Evolutionary conservation across 2,888 invertebrate genomes (phyloP).

Genomic region (Drosophila mimica): DNA sequence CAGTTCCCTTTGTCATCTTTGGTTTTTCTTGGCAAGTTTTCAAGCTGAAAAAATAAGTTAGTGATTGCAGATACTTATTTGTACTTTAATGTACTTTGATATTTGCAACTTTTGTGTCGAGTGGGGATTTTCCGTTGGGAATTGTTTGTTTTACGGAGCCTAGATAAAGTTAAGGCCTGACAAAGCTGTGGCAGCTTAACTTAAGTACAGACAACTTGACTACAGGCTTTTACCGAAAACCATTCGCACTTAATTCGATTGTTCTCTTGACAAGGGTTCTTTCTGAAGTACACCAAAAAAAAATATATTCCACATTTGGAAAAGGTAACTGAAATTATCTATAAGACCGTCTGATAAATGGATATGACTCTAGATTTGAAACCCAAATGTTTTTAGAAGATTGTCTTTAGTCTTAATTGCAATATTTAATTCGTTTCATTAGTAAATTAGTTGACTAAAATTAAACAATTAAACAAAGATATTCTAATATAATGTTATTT

Average conservation of each 20-base stretch:
- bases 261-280: slow-evolving; percentile 5
- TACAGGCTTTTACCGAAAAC: slow-evolving; percentile 22
- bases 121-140: slow-evolving; percentile 12
- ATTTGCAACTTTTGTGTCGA: slow-evolving; percentile 51
- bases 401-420: not conserved
- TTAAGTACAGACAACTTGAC: slow-evolving; percentile 33
- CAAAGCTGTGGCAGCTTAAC: slow-evolving; percentile 45
- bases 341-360: not conserved
- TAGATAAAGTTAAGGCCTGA: slow-evolving; percentile 36
- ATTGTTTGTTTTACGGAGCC: slow-evolving; percentile 34
- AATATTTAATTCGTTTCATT: not conserved
- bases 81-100: slow-evolving; percentile 68
- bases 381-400: not conserved
- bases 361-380: not conserved
- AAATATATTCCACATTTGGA: not conserved
- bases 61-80: slow-evolving; percentile 58
- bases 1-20: slow-evolving; percentile 53
- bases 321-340: not conserved
- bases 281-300: not conserved
- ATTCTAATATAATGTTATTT: no score
- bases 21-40: slow-evolving; percentile 37
- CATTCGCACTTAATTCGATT: slow-evolving; percentile 28
- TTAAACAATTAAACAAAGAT: not conserved
- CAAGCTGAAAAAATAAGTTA: slow-evolving; percentile 39
- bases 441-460: not conserved